Conservation (phyloP, 2,113 vertebrate genomes). For the Ailuropoda melanoleuca region DNA sequence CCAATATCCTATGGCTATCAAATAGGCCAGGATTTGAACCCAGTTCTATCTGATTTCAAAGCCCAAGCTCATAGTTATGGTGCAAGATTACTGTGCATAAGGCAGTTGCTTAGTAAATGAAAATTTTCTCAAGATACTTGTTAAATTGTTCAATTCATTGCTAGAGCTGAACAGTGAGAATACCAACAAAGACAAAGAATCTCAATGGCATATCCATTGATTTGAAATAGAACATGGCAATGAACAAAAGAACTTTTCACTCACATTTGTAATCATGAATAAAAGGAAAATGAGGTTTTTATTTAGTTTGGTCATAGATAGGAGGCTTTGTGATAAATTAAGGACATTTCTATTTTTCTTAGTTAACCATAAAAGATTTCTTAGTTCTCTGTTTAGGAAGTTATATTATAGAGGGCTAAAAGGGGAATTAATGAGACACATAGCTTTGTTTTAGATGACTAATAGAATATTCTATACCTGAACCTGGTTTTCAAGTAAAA, state of each 20-base stretch:
- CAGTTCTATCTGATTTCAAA: slow-evolving; percentile 1
- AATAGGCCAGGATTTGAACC: background rate
- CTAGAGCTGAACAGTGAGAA: background rate
- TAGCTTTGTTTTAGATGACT: background rate
- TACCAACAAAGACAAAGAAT: background rate
- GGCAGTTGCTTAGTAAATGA: background rate
- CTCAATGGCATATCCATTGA: background rate
- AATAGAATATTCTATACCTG: background rate
- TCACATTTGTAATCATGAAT: background rate
- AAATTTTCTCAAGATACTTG: background rate
- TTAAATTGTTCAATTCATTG: background rate
- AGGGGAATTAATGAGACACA: background rate
- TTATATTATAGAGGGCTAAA: background rate
- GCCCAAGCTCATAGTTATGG: background rate
- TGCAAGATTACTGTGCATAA: background rate
- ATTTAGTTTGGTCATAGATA: background rate
- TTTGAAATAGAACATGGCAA: background rate
- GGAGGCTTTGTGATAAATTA: background rate
- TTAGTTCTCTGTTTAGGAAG: background rate
- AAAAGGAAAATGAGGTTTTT: background rate
- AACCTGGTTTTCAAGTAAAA: background rate
- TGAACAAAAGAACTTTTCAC: background rate
- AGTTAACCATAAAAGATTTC: background rate
- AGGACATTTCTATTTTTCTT: background rate
- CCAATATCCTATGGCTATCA: background rate